A percentile compares a stretch with the other conserved stretches of the same genome.
Evolutionary conservation across 2,113 vertebrate species (phyloP).

Genomic region (Arothron firmamentum): DNA sequence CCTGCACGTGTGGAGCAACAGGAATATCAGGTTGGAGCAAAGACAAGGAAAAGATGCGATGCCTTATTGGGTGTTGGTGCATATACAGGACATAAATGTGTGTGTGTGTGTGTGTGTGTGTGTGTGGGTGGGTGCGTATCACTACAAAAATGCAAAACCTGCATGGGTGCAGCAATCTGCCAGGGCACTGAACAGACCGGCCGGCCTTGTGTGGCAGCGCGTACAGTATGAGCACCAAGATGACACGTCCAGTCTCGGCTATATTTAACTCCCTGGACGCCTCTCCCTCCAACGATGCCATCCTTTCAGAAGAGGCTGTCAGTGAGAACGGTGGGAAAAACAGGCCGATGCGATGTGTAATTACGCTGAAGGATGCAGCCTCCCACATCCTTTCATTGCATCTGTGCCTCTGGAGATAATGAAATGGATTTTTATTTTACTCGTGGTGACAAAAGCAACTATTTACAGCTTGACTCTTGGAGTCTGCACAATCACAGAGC

Average conservation of each 20-base stretch:
- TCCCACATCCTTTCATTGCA: constrained; percentile 56
- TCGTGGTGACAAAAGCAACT: constrained; percentile 40
- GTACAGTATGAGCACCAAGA: constrained; percentile 37
- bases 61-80: neutral
- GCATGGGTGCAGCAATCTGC: constrained; percentile 47
- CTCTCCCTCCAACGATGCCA: constrained; percentile 58
- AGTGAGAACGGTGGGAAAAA: constrained; percentile 50
- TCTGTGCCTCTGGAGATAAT: constrained; percentile 51
- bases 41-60: constrained; percentile 5
- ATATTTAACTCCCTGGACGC: constrained; percentile 66
- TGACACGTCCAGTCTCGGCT: constrained; percentile 63
- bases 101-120: constrained; percentile 44
- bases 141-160: constrained; percentile 24
- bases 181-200: constrained; percentile 33
- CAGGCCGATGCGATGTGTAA: constrained; percentile 62
- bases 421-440: constrained; percentile 49
- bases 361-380: constrained; percentile 59
- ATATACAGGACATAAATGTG: neutral
- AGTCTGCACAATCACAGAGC: constrained; percentile 26
- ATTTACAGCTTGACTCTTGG: constrained; percentile 27
- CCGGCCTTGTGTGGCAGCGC: constrained; percentile 46
- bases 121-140: constrained; percentile 44
- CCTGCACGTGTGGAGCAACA: constrained; percentile 3
- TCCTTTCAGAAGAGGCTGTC: constrained; percentile 58
- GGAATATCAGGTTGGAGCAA: constrained; percentile 11